Conservation (phyloP, 1,140 invertebrate genomes). For the Drosophila sucinea region DNA sequence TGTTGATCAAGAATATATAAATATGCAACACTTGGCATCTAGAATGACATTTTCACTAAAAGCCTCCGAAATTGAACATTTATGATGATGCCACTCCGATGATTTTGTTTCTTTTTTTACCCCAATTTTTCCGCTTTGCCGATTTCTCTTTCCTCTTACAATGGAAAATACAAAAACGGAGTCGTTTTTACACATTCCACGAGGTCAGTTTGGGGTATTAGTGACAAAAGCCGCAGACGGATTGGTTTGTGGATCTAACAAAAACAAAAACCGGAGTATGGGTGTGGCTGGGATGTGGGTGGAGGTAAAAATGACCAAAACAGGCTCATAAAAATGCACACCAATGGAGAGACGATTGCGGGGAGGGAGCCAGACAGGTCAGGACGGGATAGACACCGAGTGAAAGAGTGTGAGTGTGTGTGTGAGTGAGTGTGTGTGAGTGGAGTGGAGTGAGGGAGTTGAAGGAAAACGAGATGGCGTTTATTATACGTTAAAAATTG, state of each 20-base stretch:
- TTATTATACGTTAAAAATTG: constrained; percentile 55
- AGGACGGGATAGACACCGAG: constrained; percentile 6
- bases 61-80: neutral
- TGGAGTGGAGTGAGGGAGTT: neutral
- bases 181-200: constrained; percentile 28
- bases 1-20: neutral
- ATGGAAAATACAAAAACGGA: neutral
- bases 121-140: neutral
- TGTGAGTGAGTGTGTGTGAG: neutral
- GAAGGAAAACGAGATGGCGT: constrained; percentile 23
- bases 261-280: neutral
- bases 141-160: neutral
- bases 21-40: neutral
- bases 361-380: neutral
- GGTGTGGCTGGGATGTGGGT: too few species aligned
- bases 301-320: neutral
- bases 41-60: neutral
- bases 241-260: constrained; percentile 32
- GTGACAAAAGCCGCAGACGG: constrained; percentile 57
- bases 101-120: neutral
- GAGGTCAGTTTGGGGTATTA: constrained; percentile 31
- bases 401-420: neutral
- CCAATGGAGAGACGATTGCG: neutral
- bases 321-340: constrained; percentile 5
- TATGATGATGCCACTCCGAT: constrained; percentile 5